Evolutionary conservation across 2,888 invertebrate genomes (phyloP).

Genomic region (Cheilosia soror): DNA sequence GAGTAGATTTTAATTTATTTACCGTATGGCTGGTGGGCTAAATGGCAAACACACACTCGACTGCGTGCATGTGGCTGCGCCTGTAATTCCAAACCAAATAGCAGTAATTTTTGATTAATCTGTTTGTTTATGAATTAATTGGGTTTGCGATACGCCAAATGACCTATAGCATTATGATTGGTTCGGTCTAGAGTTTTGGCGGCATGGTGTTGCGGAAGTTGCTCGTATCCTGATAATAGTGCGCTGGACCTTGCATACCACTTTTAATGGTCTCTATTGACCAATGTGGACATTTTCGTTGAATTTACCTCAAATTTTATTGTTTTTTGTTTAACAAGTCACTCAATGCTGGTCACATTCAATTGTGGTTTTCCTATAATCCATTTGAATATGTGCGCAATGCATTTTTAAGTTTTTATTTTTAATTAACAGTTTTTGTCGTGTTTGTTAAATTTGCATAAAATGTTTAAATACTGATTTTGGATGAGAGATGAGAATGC

Average conservation of each 20-base stretch:
- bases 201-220: slow-evolving; percentile 31
- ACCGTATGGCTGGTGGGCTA: slow-evolving; percentile 68
- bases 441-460: slow-evolving; percentile 38
- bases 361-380: slow-evolving; percentile 59
- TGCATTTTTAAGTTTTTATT: slow-evolving; percentile 32
- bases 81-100: slow-evolving; percentile 73
- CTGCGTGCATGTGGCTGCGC: slow-evolving; percentile 41
- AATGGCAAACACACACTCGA: slow-evolving; percentile 28
- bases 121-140: slow-evolving; percentile 75
- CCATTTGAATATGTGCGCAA: slow-evolving; percentile 30
- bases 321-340: slow-evolving; percentile 55
- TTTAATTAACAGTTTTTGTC: slow-evolving; percentile 50
- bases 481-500: neutral
- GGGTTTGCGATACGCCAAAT: slow-evolving; percentile 66
- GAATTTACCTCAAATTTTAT: slow-evolving; percentile 42
- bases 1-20: slow-evolving; percentile 75
- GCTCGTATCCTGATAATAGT: slow-evolving; percentile 38
- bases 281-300: slow-evolving; percentile 32
- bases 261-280: slow-evolving; percentile 34
- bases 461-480: slow-evolving; percentile 26
- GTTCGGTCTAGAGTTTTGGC: slow-evolving; percentile 19
- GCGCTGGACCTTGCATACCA: neutral
- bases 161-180: slow-evolving; percentile 68
- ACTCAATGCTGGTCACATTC: slow-evolving; percentile 62
- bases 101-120: slow-evolving; percentile 76